Conservation (phyloP, 2,113 vertebrate species). For the Rhinopithecus roxellana region DNA sequence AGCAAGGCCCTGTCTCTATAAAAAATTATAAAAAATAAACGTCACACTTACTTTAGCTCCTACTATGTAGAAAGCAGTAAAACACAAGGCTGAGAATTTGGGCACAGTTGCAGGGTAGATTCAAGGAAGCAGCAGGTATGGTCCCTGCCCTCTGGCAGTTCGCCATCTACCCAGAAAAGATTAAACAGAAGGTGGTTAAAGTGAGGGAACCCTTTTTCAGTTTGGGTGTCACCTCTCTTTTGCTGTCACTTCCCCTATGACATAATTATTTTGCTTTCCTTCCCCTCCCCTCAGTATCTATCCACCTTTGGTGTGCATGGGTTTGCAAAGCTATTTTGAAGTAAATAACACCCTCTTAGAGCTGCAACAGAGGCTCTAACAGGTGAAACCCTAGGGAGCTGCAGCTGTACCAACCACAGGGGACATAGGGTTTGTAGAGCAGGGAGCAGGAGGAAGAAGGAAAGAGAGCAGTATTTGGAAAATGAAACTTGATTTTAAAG, state of each 20-base stretch:
- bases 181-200: neutral
- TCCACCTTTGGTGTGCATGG: neutral
- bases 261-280: neutral
- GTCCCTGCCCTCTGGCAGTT: neutral
- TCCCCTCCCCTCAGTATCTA: neutral
- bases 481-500: constrained; percentile 34
- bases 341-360: constrained; percentile 21
- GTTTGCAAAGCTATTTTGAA: constrained; percentile 48
- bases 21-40: neutral
- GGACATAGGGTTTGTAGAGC: neutral
- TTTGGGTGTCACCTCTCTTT: constrained; percentile 6
- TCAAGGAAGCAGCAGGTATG: neutral
- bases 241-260: neutral
- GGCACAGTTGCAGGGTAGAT: neutral
- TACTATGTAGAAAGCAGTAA: neutral
- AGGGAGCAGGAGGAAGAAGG: neutral
- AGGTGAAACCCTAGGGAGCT: constrained; percentile 33
- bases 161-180: neutral
- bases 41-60: neutral
- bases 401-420: neutral
- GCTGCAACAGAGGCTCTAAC: neutral
- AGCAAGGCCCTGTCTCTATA: too few species aligned
- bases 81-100: neutral
- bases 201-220: neutral
- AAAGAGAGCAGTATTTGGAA: neutral